Conservation (phyloP, 2,888 invertebrate species). For the Parnassius mnemosyne region DNA sequence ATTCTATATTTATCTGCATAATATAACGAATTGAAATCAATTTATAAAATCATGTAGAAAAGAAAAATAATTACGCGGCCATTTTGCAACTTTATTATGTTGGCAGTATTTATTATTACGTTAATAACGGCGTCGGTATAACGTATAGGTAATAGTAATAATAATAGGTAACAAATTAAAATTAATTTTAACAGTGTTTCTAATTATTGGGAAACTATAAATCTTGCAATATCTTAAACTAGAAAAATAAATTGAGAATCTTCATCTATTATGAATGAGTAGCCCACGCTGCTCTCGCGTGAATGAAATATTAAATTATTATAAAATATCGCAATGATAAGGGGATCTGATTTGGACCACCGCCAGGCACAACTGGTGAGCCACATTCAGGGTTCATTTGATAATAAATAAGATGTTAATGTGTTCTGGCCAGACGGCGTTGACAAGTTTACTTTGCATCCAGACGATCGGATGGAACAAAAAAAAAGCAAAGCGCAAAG, state of each 20-base stretch:
- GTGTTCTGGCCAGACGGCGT: conserved; percentile 53
- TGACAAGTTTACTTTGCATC: conserved; percentile 58
- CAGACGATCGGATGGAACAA: conserved; percentile 38
- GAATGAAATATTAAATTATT: conserved; percentile 48
- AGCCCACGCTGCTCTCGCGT: conserved; percentile 34
- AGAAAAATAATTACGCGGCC: too few species aligned
- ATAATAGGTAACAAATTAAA: too few species aligned
- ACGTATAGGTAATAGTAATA: too few species aligned
- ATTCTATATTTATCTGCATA: too few species aligned
- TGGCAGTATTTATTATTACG: too few species aligned
- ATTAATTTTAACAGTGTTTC: neutral
- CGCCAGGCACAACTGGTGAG: conserved; percentile 44
- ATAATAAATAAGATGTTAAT: conserved; percentile 58
- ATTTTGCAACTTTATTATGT: too few species aligned
- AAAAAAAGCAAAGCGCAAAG: conserved; percentile 2
- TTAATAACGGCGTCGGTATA: too few species aligned
- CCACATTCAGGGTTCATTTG: conserved; percentile 46
- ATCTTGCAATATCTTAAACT: neutral
- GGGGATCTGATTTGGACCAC: conserved; percentile 40
- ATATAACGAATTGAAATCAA: too few species aligned
- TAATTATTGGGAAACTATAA: too few species aligned
- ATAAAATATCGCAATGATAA: conserved; percentile 44
- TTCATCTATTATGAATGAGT: conserved; percentile 37
- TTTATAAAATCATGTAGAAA: too few species aligned
- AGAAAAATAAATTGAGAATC: conserved; percentile 26